A percentile compares a stretch with the other conserved stretches of the same genome.
These are phyloP conservation scores for Athetis lepigone DNA, from an alignment of 2,888 invertebrate genomes.

Conservation along the genomic window DNA sequence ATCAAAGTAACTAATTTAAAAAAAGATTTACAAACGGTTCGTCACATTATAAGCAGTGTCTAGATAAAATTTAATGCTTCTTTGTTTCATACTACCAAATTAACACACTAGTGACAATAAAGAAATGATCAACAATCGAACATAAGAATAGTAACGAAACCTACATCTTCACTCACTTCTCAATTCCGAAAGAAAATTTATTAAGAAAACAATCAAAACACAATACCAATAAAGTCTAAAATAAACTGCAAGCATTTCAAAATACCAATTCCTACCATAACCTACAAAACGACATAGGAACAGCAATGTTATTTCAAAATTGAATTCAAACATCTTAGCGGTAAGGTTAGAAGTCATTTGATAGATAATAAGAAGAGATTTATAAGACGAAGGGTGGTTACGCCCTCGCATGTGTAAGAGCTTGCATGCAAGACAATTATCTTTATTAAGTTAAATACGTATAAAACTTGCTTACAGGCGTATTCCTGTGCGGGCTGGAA, in stretches of 20 bases:
- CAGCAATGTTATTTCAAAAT: constrained; percentile 22
- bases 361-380: constrained; percentile 67
- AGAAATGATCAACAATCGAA: constrained; percentile 62
- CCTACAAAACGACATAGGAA: constrained; percentile 28
- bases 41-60: too few species aligned
- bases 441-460: constrained; percentile 80
- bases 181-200: constrained; percentile 72
- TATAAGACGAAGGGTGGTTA: constrained; percentile 78
- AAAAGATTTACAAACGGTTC: too few species aligned
- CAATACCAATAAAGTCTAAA: constrained; percentile 50
- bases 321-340: constrained; percentile 5
- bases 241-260: constrained; percentile 44
- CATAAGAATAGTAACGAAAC: constrained; percentile 73
- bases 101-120: constrained; percentile 30
- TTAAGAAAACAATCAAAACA: constrained; percentile 65
- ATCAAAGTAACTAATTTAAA: too few species aligned
- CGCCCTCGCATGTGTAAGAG: constrained; percentile 77
- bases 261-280: constrained; percentile 15
- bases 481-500: constrained; percentile 23
- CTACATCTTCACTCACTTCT: constrained; percentile 80
- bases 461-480: constrained; percentile 67
- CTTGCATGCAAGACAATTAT: constrained; percentile 70
- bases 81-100: background rate
- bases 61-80: too few species aligned
- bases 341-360: constrained; percentile 65